Evolutionary conservation across 2,888 invertebrate species (phyloP), one percentile per base, ranked within the genome.

Genomic region (Phortica okadai): DNA sequence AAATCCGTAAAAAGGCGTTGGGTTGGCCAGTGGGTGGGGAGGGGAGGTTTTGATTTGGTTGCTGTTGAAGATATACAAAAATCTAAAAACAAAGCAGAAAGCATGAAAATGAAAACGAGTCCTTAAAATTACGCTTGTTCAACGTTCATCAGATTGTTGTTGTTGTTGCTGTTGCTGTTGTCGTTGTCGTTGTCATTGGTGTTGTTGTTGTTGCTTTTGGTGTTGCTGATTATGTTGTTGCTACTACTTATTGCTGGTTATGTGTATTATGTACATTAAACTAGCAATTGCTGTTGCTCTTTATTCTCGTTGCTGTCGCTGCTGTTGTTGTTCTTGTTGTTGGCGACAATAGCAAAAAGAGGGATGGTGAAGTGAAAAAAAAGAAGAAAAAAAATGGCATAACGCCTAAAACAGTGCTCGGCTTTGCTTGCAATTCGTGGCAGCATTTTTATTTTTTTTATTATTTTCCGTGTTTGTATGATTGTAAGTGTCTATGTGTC

Each of bases 191-290:
- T 67, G 21, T 44, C 69, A 73, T 21, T 21, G 21, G 0, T 21
- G 21, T 21, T 77, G 74, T 21, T 77, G 74, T 72, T 54, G 66
- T 74, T 58, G 69, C 14, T 54, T 25, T 33, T 45, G n/a, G n/a
- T 54, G 50, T 74, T 59, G 44, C 74, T 77, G 77, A 74, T 75
- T 33, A 62, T 77, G 77, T 67, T 79, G 73, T 56, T 66, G 8
- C 45, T 78, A 21, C 33, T 67, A 66, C 73, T 41, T 72, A 62
- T 42, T 76, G 74, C 45, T 73, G 76, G 10, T 76, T 77, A 54
- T 76, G 81, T 76, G 79, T 80, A 81, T 81, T 80, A 81, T 76
- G 80, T 64, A 75, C 76, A 81, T 79, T 80, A 82, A 80, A 75
- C 81, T 75, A 77, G 78, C 82, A 82, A 82, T 82, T 82, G 79